These are phyloP conservation scores for Crepidodera aurea DNA, from an alignment of 2,888 invertebrate genomes.

Conservation along the genomic window DNA sequence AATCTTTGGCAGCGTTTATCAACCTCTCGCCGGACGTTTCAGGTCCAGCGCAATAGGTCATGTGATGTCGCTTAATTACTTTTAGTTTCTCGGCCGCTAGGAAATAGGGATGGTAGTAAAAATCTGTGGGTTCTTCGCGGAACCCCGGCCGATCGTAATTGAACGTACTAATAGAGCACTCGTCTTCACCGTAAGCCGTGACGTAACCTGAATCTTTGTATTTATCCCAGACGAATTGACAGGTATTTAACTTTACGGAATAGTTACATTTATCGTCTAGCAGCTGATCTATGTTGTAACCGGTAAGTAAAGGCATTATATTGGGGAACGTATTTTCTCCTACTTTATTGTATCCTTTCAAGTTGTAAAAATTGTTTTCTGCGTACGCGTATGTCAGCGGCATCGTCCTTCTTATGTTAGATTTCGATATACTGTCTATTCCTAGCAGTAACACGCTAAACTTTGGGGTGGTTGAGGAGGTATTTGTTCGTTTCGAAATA, in stretches of 20 bases:
- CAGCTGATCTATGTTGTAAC: conserved; percentile 63
- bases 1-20: conserved; percentile 73
- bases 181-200: conserved; percentile 84
- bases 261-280: conserved; percentile 61
- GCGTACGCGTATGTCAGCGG: conserved; percentile 75
- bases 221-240: conserved; percentile 80
- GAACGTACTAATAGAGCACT: conserved; percentile 75
- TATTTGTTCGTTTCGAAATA: conserved; percentile 14
- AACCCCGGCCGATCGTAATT: conserved; percentile 79
- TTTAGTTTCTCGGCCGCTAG: conserved; percentile 70
- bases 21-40: conserved; percentile 72
- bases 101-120: conserved; percentile 79
- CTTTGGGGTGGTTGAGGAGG: conserved; percentile 58
- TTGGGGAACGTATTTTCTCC: conserved; percentile 93
- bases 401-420: conserved; percentile 79
- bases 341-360: conserved; percentile 67
- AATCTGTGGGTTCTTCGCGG: conserved; percentile 77
- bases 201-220: conserved; percentile 76
- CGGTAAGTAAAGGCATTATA: conserved; percentile 82
- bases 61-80: conserved; percentile 63
- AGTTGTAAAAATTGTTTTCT: conserved; percentile 61
- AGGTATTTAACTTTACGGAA: conserved; percentile 70
- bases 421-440: conserved; percentile 84
- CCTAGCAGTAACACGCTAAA: conserved; percentile 78
- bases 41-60: conserved; percentile 69